Evolutionary conservation across 2,113 vertebrate genomes (phyloP).

Genomic region (Brachyhypopomus gauderio): DNA sequence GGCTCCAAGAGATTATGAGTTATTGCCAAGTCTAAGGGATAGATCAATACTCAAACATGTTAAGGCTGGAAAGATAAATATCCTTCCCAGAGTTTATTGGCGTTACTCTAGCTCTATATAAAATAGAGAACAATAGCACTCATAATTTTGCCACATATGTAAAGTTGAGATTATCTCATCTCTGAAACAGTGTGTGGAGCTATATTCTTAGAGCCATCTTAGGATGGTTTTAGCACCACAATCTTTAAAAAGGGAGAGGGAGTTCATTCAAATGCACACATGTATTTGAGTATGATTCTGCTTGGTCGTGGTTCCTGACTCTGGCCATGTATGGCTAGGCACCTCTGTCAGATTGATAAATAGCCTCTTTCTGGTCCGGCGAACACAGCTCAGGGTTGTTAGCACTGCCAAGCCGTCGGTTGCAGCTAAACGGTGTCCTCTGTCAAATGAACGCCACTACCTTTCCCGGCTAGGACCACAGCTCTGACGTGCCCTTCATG

Average conservation of each 20-base stretch:
- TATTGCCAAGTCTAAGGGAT: slow-evolving; percentile 32
- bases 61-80: slow-evolving; percentile 44
- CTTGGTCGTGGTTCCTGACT: neutral
- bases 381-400: slow-evolving; percentile 67
- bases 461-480: neutral
- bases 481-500: slow-evolving; percentile 24
- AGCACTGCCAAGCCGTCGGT: slow-evolving; percentile 64
- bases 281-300: slow-evolving; percentile 16
- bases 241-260: neutral
- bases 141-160: slow-evolving; percentile 16
- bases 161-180: neutral
- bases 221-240: too few species aligned
- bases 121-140: slow-evolving; percentile 22
- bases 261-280: neutral
- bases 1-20: slow-evolving; percentile 39
- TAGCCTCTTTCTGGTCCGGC: slow-evolving; percentile 68
- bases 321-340: slow-evolving; percentile 14
- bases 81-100: slow-evolving; percentile 36
- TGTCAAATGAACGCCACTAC: slow-evolving; percentile 34
- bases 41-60: slow-evolving; percentile 48
- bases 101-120: slow-evolving; percentile 22
- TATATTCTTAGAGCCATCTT: neutral
- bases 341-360: slow-evolving; percentile 61
- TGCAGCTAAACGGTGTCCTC: slow-evolving; percentile 57
- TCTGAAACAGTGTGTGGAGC: neutral